Base-by-base conservation (phyloP, 2,797 vertebrate species). In the Sardinella longiceps region DNA sequence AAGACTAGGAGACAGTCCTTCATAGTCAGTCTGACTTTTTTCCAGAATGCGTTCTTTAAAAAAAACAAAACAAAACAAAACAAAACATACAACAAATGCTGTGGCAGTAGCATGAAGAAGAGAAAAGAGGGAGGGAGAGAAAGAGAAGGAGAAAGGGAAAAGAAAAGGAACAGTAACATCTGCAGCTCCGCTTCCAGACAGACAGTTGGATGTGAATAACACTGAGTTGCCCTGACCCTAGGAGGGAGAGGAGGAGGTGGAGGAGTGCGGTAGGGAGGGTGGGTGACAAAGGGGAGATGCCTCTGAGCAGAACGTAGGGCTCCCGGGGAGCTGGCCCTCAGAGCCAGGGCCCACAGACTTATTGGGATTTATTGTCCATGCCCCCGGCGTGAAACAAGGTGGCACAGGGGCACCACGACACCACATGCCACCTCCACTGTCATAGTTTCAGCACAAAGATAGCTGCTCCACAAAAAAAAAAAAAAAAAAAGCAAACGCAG, bases 131-230 rank as follows among this genome's bases (percentile, higher is more conserved):
- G 88, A 90, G 87, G 92, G 86, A 89, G 89, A 90, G 84, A 60
- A 87, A 86, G 85, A 25, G 82, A 89, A 83, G 88, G 91, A 90
- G 94, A 92, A 93, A 94, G 95, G 94, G 90, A 92, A 92, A 94
- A 92, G 88, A 92, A 90, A 90, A 94, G 93, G 94, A 93, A 92
- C 91, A 94, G 94, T 95, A 96, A 95, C 95, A 96, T 97, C 96
- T 97, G 95, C 96, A 97, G 96, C 96, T 96, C 96, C 93, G 93
- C 94, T 94, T 95, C 92, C 92, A 94, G 93, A 92, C 90, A 96
- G 95, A 95, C 95, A 93, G 93, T 94, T 95, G 92, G 94, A 92
- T 94, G 96, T 96, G 95, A 98, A 98, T 97, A 97, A 94, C 93
- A 94, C 95, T 95, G 94, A 92, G 94, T 95, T 89, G 94, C 96